phyloP scores from a whole-genome alignment of 30 jellyfish, hydroid and myxozoan species.

The Catostylus mosaicus region DNA sequence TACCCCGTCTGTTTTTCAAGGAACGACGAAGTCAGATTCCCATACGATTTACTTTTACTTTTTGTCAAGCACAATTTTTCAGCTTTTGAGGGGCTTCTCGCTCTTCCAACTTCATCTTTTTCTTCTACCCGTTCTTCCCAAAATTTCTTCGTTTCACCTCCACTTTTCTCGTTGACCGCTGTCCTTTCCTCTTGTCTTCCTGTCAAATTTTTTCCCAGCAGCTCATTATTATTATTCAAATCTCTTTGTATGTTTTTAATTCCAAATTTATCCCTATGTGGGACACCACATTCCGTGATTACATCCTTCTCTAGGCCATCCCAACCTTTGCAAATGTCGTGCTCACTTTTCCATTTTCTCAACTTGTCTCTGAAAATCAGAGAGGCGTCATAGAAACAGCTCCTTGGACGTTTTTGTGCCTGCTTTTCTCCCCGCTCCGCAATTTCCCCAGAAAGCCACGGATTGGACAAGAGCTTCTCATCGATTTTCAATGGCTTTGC shows the following conservation, averaged over 20 bases:
- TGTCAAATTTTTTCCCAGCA: neutral
- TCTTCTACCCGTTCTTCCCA: neutral
- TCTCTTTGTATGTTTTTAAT: neutral
- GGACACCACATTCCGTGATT: neutral
- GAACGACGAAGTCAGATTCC: conserved; percentile 2
- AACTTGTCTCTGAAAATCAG: conserved; percentile 22
- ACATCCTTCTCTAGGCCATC: neutral
- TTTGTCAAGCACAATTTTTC: neutral
- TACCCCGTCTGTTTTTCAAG: neutral
- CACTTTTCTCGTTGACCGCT: neutral
- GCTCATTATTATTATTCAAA: neutral
- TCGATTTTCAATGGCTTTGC: conserved; percentile 5
- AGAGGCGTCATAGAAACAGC: neutral
- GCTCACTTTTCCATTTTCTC: conserved; percentile 16
- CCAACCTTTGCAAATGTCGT: conserved; percentile 1
- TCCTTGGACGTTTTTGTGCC: neutral
- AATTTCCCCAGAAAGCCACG: conserved; percentile 58
- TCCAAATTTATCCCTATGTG: neutral
- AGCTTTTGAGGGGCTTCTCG: neutral
- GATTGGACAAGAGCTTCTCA: conserved; percentile 11
- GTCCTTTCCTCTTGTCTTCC: neutral
- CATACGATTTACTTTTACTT: conserved; percentile 39
- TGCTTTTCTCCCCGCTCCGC: neutral
- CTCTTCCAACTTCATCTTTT: neutral
- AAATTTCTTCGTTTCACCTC: neutral